phyloP scores from a whole-genome alignment of 1,140 invertebrate genomes.

The Melanaphis sacchari region DNA sequence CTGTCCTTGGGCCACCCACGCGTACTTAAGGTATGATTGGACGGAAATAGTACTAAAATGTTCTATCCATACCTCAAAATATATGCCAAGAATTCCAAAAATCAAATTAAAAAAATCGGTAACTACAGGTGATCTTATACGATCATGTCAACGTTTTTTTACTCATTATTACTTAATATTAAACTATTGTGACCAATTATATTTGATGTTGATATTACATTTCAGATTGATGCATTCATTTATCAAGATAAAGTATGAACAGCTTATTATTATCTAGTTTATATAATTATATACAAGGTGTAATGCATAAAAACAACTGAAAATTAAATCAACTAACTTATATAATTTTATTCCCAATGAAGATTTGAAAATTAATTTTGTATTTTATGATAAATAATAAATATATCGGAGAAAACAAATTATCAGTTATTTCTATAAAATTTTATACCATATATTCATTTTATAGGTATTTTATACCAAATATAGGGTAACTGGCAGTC shows the following conservation, averaged over 20 bases:
- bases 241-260: not conserved
- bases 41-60: slow-evolving; percentile 35
- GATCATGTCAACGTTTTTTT: slow-evolving; percentile 18
- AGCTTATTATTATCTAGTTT: not conserved
- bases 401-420: not conserved
- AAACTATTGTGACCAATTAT: not conserved
- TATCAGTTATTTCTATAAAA: not conserved
- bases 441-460: too few relatives aligned
- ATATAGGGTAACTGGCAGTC: not conserved
- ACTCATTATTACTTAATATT: not conserved
- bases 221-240: not conserved
- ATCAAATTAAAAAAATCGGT: slow-evolving; percentile 32
- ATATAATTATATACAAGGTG: not conserved
- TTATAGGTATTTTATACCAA: not conserved
- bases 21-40: slow-evolving; percentile 44
- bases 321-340: not conserved
- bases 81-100: slow-evolving; percentile 45
- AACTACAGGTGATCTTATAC: slow-evolving; percentile 39
- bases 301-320: not conserved
- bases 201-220: not conserved
- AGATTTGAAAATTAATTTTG: not conserved
- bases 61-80: not conserved
- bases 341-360: not conserved
- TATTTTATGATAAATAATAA: not conserved
- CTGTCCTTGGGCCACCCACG: slow-evolving; percentile 48